These are phyloP conservation scores for Sarcophaga peregrina DNA, from an alignment of 1,140 invertebrate species.

Conservation along the genomic window DNA sequence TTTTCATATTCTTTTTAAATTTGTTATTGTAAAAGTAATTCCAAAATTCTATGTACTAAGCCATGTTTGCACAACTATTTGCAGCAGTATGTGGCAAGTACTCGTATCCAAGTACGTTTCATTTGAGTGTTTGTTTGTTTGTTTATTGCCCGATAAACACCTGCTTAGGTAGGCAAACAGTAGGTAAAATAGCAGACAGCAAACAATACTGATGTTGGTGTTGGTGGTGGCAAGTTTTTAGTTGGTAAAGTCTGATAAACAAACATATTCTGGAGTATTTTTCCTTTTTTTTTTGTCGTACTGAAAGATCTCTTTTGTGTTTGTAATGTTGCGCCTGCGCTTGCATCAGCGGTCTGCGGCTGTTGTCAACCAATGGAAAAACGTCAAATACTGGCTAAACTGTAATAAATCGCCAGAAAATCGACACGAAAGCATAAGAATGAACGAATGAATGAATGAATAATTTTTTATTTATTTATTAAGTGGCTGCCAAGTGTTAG, in stretches of 20 bases:
- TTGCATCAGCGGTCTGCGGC: no score
- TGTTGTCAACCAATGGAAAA: slow-evolving; percentile 19
- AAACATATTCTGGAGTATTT: no score
- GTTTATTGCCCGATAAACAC: slow-evolving; percentile 15
- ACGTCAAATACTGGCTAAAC: slow-evolving; percentile 17
- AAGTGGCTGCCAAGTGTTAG: slow-evolving; percentile 6
- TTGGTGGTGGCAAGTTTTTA: neutral
- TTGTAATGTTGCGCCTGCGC: slow-evolving; percentile 13
- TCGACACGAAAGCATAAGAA: slow-evolving; percentile 21
- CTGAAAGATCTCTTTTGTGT: neutral
- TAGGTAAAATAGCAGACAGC: neutral
- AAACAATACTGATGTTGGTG: no score
- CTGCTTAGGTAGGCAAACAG: neutral
- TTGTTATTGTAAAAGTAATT: no score
- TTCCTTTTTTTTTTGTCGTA: no score
- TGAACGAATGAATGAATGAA: neutral
- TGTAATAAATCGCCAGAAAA: slow-evolving; percentile 14
- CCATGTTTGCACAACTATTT: neutral
- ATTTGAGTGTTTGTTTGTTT: neutral
- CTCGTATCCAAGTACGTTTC: no score
- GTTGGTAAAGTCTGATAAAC: no score
- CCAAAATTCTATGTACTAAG: no score
- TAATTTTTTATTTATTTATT: neutral
- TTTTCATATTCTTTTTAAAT: no score
- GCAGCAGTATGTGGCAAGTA: no score